These are phyloP conservation scores for Dicrurus megarhynchus DNA, from an alignment of 2,113 vertebrate genomes.

Conservation along the genomic window DNA sequence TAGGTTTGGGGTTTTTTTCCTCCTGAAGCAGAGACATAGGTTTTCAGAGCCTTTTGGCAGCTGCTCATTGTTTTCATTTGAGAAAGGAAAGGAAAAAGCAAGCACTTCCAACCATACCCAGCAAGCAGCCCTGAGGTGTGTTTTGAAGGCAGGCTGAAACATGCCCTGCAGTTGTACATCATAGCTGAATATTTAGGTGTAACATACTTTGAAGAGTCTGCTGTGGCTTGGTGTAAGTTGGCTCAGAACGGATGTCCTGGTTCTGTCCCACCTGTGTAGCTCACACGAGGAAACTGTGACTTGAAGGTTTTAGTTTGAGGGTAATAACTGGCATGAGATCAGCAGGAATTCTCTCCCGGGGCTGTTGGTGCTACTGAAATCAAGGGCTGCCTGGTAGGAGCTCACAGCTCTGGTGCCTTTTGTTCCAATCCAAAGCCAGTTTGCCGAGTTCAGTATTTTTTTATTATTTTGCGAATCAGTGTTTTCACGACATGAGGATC, in stretches of 20 bases:
- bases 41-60: not conserved
- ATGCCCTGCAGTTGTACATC: fast-evolving
- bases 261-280: too few species aligned
- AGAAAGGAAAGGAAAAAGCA: not conserved
- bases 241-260: not conserved
- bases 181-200: not conserved
- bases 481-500: fast-evolving
- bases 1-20: not conserved
- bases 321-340: too few species aligned
- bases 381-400: not conserved
- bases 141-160: not conserved
- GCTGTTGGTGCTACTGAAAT: not conserved
- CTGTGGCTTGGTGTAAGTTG: not conserved
- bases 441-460: not conserved
- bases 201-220: not conserved
- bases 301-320: not conserved
- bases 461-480: not conserved
- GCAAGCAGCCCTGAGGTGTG: not conserved
- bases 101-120: fast-evolving
- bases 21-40: fast-evolving
- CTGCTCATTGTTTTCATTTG: not conserved
- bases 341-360: not conserved
- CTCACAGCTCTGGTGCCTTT: not conserved
- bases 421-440: not conserved
- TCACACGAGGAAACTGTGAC: not conserved